phyloP scores from a whole-genome alignment of 2,888 invertebrate genomes.

The Autographa gamma region DNA sequence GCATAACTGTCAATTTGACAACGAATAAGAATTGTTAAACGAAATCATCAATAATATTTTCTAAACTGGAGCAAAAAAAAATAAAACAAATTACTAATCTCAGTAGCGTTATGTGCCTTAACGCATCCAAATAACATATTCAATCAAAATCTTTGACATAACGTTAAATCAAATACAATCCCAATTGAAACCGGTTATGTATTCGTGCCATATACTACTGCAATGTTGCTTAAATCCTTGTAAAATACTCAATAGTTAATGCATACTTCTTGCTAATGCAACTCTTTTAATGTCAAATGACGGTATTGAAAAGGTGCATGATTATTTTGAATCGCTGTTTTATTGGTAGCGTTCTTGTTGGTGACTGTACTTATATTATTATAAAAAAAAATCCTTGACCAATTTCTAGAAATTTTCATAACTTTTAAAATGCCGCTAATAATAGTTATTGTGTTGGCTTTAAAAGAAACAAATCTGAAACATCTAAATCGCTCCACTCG shows the following conservation, averaged over 20 bases:
- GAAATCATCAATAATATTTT: background rate
- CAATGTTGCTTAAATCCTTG: background rate
- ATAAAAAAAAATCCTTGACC: too few species aligned
- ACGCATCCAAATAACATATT: background rate
- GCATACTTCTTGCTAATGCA: background rate
- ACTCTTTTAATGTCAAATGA: background rate
- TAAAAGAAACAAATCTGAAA: too few species aligned
- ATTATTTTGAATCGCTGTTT: too few species aligned
- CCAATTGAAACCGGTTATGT: background rate
- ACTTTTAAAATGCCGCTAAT: too few species aligned
- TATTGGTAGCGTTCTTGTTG: too few species aligned
- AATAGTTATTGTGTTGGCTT: too few species aligned
- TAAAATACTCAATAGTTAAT: background rate
- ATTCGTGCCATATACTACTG: background rate
- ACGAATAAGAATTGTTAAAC: background rate
- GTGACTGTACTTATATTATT: too few species aligned
- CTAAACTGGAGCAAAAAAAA: background rate
- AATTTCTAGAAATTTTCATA: too few species aligned
- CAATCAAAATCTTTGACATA: conserved; percentile 6
- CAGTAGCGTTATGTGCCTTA: background rate
- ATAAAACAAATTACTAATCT: background rate
- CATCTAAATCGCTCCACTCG: too few species aligned
- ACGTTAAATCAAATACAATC: conserved; percentile 5
- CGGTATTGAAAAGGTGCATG: background rate
- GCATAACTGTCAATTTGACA: too few species aligned